phyloP scores from a whole-genome alignment of 1,140 invertebrate species.

The Leptinotarsa undecemlineata region DNA sequence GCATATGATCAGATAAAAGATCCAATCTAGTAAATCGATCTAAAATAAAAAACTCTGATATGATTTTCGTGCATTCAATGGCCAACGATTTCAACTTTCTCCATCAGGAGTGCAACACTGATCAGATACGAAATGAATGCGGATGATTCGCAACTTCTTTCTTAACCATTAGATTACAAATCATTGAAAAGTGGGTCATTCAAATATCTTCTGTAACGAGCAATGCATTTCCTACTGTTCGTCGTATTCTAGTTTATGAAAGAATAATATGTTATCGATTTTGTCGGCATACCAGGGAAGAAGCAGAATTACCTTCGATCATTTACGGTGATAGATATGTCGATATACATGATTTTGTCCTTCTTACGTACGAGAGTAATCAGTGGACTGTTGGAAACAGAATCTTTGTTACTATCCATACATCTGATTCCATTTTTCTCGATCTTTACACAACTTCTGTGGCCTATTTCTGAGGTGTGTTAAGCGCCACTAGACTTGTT shows the following conservation, averaged over 20 bases:
- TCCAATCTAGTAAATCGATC: neutral
- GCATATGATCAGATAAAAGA: too few species aligned
- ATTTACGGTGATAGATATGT: too few species aligned
- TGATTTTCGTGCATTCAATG: neutral
- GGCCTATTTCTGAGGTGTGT: too few species aligned
- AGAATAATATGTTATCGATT: neutral
- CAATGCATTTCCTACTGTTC: constrained; percentile 30
- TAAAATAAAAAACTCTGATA: neutral
- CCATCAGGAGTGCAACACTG: constrained; percentile 28
- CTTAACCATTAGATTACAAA: constrained; percentile 36
- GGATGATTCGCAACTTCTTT: constrained; percentile 40
- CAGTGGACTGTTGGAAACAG: too few species aligned
- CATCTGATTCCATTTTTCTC: too few species aligned
- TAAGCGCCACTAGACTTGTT: too few species aligned
- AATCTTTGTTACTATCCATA: too few species aligned
- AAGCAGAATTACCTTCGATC: too few species aligned
- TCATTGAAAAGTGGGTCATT: constrained; percentile 32
- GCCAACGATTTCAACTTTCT: constrained; percentile 26
- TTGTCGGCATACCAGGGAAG: neutral
- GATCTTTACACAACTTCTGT: too few species aligned
- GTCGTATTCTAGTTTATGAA: neutral
- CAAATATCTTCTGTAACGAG: constrained; percentile 13
- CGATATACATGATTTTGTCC: too few species aligned
- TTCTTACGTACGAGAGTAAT: too few species aligned
- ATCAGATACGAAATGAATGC: constrained; percentile 36